phyloP scores from a whole-genome alignment of 1,140 invertebrate genomes.

The Drosophila mayri region DNA sequence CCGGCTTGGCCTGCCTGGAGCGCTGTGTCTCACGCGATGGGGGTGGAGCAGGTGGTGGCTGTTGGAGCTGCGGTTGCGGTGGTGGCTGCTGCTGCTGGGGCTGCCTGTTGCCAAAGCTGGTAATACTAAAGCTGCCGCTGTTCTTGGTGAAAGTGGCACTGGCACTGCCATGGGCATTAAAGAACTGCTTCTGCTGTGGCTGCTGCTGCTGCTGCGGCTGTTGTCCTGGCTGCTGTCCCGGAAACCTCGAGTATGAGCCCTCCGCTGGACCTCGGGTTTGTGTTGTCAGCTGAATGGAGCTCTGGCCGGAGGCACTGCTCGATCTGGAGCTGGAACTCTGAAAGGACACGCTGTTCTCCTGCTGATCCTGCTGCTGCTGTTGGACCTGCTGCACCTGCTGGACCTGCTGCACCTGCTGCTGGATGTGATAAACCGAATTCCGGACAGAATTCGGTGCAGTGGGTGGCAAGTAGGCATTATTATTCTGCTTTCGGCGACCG shows the following conservation, averaged over 20 bases:
- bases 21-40: conserved; percentile 37
- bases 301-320: conserved; percentile 46
- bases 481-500: conserved; percentile 57
- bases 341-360: conserved; percentile 63
- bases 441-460: conserved; percentile 51
- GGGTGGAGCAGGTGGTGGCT: conserved; percentile 29
- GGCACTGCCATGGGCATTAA: conserved; percentile 71
- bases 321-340: conserved; percentile 59
- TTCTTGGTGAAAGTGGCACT: conserved; percentile 69
- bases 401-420: conserved; percentile 54
- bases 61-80: conserved; percentile 30
- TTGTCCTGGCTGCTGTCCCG: conserved; percentile 55
- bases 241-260: conserved; percentile 64
- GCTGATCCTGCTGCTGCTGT: conserved; percentile 56
- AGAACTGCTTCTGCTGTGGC: conserved; percentile 67
- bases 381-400: conserved; percentile 59
- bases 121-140: conserved; percentile 77
- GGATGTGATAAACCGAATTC: conserved; percentile 71
- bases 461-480: conserved; percentile 78
- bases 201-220: conserved; percentile 31
- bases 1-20: conserved; percentile 52
- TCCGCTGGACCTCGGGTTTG: conserved; percentile 66
- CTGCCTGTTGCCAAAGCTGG: conserved; percentile 65
- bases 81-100: conserved; percentile 30
- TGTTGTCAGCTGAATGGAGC: conserved; percentile 60